phyloP scores from a whole-genome alignment of 2,888 invertebrate genomes.

The Clitarchus hookeri region DNA sequence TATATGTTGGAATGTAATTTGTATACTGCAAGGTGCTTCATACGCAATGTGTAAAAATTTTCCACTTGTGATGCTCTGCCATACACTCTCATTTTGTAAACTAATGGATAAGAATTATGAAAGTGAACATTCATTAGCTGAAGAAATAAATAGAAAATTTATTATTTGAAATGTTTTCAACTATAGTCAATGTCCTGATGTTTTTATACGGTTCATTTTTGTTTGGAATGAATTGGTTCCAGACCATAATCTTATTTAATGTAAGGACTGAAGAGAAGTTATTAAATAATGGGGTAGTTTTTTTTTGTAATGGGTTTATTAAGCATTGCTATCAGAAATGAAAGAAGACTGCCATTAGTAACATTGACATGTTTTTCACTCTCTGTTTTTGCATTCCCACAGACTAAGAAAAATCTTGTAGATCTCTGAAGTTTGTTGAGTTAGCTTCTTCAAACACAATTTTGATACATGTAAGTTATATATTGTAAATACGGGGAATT shows the following conservation, averaged over 20 bases:
- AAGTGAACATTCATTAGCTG: neutral
- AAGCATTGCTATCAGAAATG: constrained; percentile 14
- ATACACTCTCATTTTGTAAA: neutral
- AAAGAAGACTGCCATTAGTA: constrained; percentile 12
- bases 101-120: neutral
- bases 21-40: constrained; percentile 3
- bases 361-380: neutral
- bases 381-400: constrained; percentile 15
- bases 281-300: neutral
- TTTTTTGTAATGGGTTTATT: neutral
- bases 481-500: neutral
- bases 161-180: neutral
- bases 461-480: neutral
- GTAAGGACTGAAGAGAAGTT: neutral
- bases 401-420: neutral
- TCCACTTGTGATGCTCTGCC: constrained; percentile 9
- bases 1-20: neutral
- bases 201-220: neutral
- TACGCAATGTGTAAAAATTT: neutral
- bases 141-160: neutral
- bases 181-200: neutral
- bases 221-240: neutral
- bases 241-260: neutral
- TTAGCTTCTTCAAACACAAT: constrained; percentile 14
- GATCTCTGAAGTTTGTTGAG: neutral